Conservation (phyloP, 1,140 invertebrate genomes). For the Antheraea pernyi region DNA sequence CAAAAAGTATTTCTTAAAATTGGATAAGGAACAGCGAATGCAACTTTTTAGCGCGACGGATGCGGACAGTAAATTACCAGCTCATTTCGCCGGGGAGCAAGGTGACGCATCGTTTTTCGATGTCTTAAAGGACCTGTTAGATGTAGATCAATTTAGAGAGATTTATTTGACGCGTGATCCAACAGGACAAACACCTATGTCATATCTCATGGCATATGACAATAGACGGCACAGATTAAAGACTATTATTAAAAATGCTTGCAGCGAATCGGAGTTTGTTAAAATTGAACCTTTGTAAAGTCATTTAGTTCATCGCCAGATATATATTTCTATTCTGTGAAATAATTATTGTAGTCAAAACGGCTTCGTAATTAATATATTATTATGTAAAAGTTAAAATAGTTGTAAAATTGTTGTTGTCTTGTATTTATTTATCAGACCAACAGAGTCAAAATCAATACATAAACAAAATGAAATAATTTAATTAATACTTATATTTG, state of each 20-base stretch:
- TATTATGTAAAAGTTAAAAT: too few species aligned
- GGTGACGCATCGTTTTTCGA: neutral
- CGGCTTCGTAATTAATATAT: too few species aligned
- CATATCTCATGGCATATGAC: neutral
- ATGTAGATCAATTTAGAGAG: neutral
- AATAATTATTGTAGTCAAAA: too few species aligned
- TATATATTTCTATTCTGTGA: too few species aligned
- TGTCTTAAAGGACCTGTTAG: neutral
- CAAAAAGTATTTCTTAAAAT: conserved; percentile 5
- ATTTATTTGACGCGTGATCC: neutral
- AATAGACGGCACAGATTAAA: neutral
- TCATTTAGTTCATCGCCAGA: too few species aligned
- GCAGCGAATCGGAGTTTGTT: neutral
- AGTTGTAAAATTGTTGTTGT: too few species aligned
- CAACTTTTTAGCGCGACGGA: neutral
- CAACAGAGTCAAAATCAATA: too few species aligned
- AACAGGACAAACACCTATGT: neutral
- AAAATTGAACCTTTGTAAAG: neutral
- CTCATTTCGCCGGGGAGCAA: neutral
- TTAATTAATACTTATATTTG: too few species aligned
- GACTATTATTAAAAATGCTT: neutral
- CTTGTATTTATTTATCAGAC: too few species aligned
- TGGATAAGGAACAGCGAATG: conserved; percentile 4
- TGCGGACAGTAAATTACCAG: neutral
- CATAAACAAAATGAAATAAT: too few species aligned